Conservation (phyloP, 2,888 invertebrate genomes). For the Drosophila silvestris region DNA sequence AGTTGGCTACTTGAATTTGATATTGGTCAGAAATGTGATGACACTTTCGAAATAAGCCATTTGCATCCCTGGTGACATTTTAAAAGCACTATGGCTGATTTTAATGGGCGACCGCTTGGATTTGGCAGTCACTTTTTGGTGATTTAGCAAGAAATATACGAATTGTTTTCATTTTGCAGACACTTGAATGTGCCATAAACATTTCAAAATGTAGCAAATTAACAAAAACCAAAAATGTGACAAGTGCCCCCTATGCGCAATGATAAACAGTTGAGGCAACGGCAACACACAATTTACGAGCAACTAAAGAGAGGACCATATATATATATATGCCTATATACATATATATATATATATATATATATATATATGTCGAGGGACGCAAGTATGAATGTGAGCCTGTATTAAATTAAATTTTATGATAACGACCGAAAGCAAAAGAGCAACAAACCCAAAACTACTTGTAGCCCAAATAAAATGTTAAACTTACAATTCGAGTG, state of each 20-base stretch:
- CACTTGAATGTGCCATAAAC: slow-evolving; percentile 45
- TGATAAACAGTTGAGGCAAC: slow-evolving; percentile 15
- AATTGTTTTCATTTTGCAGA: slow-evolving; percentile 22
- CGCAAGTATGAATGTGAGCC: slow-evolving; percentile 7
- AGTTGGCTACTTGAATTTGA: too few relatives aligned
- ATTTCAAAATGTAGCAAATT: slow-evolving; percentile 34
- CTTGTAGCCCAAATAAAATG: slow-evolving; percentile 34
- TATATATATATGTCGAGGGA: neutral
- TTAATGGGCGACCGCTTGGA: slow-evolving; percentile 24
- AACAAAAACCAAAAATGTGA: slow-evolving; percentile 41
- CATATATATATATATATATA: neutral
- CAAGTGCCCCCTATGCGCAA: slow-evolving; percentile 33
- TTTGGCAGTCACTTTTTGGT: slow-evolving; percentile 24
- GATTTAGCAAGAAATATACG: slow-evolving; percentile 17
- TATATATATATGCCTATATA: neutral
- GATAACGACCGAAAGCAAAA: slow-evolving; percentile 23
- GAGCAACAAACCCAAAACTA: slow-evolving; percentile 34
- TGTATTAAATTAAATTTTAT: slow-evolving; percentile 38
- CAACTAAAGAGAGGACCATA: neutral
- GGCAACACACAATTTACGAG: neutral
- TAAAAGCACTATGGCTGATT: slow-evolving; percentile 17
- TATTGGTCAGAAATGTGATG: too few relatives aligned
- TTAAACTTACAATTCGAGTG: slow-evolving; percentile 3
- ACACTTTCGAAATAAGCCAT: neutral
- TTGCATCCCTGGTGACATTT: neutral